Evolutionary conservation across 2,797 vertebrate genomes (phyloP).

Genomic region (Schizopygopsis malacanthus): DNA sequence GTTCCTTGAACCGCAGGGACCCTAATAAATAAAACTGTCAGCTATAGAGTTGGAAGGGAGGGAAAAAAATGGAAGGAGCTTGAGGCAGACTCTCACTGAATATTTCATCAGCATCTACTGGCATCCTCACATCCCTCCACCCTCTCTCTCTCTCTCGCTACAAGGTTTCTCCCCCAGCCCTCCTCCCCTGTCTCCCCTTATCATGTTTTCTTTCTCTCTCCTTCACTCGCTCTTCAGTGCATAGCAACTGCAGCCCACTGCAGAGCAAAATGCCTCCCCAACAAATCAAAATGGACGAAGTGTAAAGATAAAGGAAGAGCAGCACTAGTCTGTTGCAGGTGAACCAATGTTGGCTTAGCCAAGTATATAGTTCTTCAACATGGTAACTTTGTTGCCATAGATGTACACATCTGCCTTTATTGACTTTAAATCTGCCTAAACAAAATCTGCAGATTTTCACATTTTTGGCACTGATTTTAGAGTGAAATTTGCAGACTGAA

Average conservation of each 20-base stretch:
- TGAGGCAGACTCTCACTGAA: slow-evolving; percentile 82
- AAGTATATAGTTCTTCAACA: slow-evolving; percentile 3
- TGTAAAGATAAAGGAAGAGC: slow-evolving; percentile 56
- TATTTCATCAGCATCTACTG: slow-evolving; percentile 80
- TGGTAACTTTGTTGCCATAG: neutral
- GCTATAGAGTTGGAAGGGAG: slow-evolving; percentile 68
- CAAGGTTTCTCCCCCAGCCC: slow-evolving; percentile 42
- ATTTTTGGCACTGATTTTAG: neutral
- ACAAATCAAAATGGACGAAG: slow-evolving; percentile 65
- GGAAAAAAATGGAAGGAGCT: slow-evolving; percentile 65
- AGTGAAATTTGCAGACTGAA: neutral
- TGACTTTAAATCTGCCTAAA: neutral
- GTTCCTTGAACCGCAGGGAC: slow-evolving; percentile 83
- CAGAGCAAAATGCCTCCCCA: slow-evolving; percentile 68
- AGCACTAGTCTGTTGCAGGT: slow-evolving; percentile 3
- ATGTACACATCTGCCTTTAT: neutral
- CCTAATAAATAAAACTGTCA: slow-evolving; percentile 83
- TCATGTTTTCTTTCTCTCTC: slow-evolving; percentile 70
- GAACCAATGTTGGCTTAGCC: neutral
- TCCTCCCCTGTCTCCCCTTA: slow-evolving; percentile 58
- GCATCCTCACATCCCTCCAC: slow-evolving; percentile 63
- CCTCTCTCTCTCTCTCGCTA: slow-evolving; percentile 54
- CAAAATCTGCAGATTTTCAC: neutral
- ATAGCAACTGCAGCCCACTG: slow-evolving; percentile 71
- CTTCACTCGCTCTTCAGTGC: slow-evolving; percentile 67